Evolutionary conservation across 2,888 invertebrate species (phyloP).

Genomic region (Eilema sororculum): DNA sequence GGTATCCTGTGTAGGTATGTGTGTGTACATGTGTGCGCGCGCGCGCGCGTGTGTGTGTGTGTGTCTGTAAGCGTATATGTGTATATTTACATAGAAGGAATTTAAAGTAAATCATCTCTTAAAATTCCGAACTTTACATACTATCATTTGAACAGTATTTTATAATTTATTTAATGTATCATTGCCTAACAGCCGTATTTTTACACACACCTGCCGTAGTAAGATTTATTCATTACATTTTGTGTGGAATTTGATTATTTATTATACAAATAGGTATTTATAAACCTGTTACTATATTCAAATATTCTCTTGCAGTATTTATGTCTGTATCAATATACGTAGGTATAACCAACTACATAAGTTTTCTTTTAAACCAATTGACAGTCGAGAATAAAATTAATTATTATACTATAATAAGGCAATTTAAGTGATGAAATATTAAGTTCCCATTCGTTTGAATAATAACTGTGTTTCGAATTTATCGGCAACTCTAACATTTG

Average conservation of each 20-base stretch:
- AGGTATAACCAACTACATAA: constrained; percentile 16
- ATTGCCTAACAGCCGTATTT: constrained; percentile 7
- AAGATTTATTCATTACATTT: constrained; percentile 31
- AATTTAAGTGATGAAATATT: constrained; percentile 15
- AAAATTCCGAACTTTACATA: not conserved
- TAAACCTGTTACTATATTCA: constrained; percentile 27
- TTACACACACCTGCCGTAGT: constrained; percentile 14
- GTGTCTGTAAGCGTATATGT: too few relatives aligned
- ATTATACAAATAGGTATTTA: constrained; percentile 17
- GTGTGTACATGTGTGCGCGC: not conserved
- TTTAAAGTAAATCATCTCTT: not conserved
- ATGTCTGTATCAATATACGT: constrained; percentile 44
- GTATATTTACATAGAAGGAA: not conserved
- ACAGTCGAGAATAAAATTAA: constrained; percentile 29
- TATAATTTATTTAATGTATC: constrained; percentile 4
- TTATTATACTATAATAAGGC: constrained; percentile 28
- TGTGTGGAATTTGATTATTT: constrained; percentile 23
- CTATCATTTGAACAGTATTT: not conserved
- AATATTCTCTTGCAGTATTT: constrained; percentile 41
- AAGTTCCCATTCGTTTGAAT: constrained; percentile 24
- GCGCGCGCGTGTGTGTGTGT: not conserved
- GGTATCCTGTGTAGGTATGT: not conserved
- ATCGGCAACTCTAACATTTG: not conserved
- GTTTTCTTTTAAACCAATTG: constrained; percentile 24
- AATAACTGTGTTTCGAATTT: constrained; percentile 1